Percentiles rank a stretch among this genome's conserved stretches.
Evolutionary conservation across 2,888 invertebrate genomes (phyloP).

Genomic region (Euclidia mi): DNA sequence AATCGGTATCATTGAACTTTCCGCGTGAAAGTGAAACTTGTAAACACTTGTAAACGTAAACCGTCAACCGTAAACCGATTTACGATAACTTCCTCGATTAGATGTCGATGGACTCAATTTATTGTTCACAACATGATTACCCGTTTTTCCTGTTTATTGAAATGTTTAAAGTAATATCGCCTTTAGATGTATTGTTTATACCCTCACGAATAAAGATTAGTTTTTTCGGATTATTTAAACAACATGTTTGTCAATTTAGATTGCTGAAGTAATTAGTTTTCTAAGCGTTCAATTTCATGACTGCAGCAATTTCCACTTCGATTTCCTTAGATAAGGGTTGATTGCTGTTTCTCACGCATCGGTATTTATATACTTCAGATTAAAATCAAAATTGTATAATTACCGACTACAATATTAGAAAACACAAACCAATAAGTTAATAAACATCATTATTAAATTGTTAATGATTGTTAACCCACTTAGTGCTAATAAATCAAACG

Average conservation of each 20-base stretch:
- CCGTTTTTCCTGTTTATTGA: conserved; percentile 26
- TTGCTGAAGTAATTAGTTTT: too few relatives aligned
- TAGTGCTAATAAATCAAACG: background rate
- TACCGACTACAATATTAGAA: background rate
- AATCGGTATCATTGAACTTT: conserved; percentile 76
- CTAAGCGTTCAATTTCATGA: background rate
- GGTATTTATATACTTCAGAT: background rate
- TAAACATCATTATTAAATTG: background rate
- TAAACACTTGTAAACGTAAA: conserved; percentile 57
- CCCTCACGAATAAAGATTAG: too few relatives aligned
- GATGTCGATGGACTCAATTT: conserved; percentile 34
- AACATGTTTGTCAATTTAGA: too few relatives aligned
- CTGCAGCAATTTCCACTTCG: background rate
- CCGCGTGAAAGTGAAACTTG: conserved; percentile 62
- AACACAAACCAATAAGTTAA: too few relatives aligned
- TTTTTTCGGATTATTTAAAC: too few relatives aligned
- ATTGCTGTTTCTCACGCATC: background rate
- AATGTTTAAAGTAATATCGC: background rate
- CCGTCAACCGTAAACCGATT: conserved; percentile 58
- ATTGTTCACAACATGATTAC: conserved; percentile 32
- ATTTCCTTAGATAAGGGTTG: background rate
- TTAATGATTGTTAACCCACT: background rate
- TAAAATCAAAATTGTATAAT: background rate
- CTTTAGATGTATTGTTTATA: too few relatives aligned
- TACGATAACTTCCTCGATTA: conserved; percentile 56